Evolutionary conservation across 1,140 invertebrate species (phyloP).

Genomic region (Drosophila simulans): DNA sequence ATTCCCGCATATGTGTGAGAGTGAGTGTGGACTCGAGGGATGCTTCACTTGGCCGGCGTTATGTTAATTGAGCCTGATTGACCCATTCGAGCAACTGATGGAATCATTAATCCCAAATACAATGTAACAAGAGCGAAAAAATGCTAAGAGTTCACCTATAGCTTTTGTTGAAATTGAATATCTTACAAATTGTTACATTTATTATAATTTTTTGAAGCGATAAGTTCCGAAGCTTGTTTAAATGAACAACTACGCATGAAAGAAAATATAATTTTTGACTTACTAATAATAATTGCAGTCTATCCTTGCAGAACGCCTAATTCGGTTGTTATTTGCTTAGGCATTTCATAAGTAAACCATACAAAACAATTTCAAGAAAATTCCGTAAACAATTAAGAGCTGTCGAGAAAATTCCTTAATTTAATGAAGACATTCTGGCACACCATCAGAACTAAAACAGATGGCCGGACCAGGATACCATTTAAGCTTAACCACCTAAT

Average conservation of each 20-base stretch:
- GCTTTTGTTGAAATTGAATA: neutral
- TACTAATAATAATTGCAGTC: too few relatives aligned
- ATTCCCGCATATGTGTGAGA: slow-evolving; percentile 18
- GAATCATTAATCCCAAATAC: slow-evolving; percentile 14
- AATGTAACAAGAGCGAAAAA: slow-evolving; percentile 1
- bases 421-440: slow-evolving; percentile 36
- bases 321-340: neutral
- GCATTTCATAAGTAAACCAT: slow-evolving; percentile 8
- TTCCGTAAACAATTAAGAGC: slow-evolving; percentile 23
- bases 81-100: slow-evolving; percentile 13
- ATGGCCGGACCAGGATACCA: slow-evolving; percentile 13
- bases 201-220: too few relatives aligned
- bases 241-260: too few relatives aligned
- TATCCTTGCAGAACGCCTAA: neutral
- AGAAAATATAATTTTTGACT: too few relatives aligned
- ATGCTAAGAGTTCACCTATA: neutral
- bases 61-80: slow-evolving; percentile 52
- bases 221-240: too few relatives aligned
- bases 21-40: neutral
- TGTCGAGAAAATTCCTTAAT: slow-evolving; percentile 25
- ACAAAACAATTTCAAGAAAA: slow-evolving; percentile 3
- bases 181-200: too few relatives aligned
- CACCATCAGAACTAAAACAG: slow-evolving; percentile 17
- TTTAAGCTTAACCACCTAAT: slow-evolving; percentile 30
- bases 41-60: slow-evolving; percentile 10